phyloP scores from a whole-genome alignment of 2,888 invertebrate species.

The Dasypolia templi region DNA sequence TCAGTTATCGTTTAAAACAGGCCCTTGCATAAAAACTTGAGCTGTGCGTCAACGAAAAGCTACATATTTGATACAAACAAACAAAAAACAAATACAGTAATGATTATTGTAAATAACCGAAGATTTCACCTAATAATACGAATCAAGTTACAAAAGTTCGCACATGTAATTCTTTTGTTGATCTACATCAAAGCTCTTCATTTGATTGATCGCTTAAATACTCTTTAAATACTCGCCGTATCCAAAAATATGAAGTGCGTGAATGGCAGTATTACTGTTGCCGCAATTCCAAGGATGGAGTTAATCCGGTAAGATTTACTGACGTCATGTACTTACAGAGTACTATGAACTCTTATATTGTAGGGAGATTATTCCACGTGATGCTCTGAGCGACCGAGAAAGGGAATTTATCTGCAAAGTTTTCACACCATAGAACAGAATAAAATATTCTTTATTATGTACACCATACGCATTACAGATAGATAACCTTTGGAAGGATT shows the following conservation, averaged over 20 bases:
- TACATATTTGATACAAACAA: background rate
- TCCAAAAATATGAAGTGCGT: conserved; percentile 32
- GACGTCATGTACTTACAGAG: conserved; percentile 52
- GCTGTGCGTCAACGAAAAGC: background rate
- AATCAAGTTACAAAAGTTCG: background rate
- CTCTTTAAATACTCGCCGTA: conserved; percentile 15
- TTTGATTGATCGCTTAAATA: conserved; percentile 29
- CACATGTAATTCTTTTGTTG: conserved; percentile 1
- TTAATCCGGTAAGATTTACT: conserved; percentile 58
- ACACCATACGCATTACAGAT: background rate
- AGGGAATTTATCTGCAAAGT: background rate
- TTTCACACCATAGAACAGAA: too few relatives aligned
- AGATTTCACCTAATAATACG: background rate
- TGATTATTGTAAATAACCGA: background rate
- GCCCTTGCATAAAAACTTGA: too few relatives aligned
- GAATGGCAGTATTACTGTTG: conserved; percentile 38
- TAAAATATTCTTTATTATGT: background rate
- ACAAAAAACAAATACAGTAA: too few relatives aligned
- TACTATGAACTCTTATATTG: conserved; percentile 29
- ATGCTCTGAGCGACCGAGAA: background rate
- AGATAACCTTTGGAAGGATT: background rate
- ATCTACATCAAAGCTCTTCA: conserved; percentile 3
- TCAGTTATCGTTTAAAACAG: background rate
- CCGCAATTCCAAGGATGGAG: conserved; percentile 39
- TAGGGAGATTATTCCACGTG: background rate